Evolutionary conservation across 1,140 invertebrate genomes (phyloP).

Genomic region (Drosophila auraria): DNA sequence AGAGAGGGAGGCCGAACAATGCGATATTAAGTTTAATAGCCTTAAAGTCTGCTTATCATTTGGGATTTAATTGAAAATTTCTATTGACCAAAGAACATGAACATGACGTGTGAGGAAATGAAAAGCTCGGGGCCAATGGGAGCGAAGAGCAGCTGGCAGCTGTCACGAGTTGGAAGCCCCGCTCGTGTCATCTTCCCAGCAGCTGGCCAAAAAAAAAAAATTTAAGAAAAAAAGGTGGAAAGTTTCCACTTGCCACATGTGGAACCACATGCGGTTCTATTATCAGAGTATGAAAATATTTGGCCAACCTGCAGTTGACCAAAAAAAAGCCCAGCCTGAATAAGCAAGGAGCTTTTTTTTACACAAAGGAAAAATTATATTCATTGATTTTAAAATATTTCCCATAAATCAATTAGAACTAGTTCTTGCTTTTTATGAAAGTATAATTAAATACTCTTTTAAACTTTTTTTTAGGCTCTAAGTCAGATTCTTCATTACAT

Average conservation of each 20-base stretch:
- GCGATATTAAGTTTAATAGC: conserved; percentile 23
- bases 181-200: conserved; percentile 19
- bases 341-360: conserved; percentile 30
- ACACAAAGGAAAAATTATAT: background rate
- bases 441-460: too few species aligned
- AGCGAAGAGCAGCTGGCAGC: conserved; percentile 36
- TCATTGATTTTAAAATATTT: too few species aligned
- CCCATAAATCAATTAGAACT: too few species aligned
- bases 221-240: conserved; percentile 50
- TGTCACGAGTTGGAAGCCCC: conserved; percentile 26
- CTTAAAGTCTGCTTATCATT: conserved; percentile 44
- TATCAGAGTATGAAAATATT: conserved; percentile 43
- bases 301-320: conserved; percentile 62
- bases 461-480: too few species aligned
- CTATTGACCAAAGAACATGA: conserved; percentile 27
- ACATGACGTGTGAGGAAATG: conserved; percentile 52
- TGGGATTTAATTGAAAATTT: conserved; percentile 50
- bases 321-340: conserved; percentile 61
- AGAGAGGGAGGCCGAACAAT: background rate
- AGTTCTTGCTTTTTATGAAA: too few species aligned
- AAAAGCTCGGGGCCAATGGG: conserved; percentile 16
- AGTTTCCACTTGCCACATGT: conserved; percentile 47
- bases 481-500: background rate
- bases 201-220: conserved; percentile 35
- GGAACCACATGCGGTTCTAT: conserved; percentile 46